phyloP scores from a whole-genome alignment of 2,113 vertebrate species.

The Trachemys scripta region DNA sequence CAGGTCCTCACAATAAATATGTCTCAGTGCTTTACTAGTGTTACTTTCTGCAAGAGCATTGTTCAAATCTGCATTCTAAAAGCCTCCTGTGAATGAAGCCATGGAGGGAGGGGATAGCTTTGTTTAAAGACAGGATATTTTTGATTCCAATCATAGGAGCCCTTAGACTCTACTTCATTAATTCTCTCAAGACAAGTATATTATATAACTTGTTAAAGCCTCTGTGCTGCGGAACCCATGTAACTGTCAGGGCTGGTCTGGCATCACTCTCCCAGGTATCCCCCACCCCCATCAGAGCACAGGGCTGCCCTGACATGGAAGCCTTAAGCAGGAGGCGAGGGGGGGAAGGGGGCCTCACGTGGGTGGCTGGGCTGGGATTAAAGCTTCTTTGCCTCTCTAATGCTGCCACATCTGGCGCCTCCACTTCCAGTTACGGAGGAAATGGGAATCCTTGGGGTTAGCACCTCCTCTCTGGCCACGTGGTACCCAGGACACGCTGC shows the following conservation, averaged over 20 bases:
- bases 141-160: not conserved
- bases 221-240: not conserved
- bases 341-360: not conserved
- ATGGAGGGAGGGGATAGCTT: not conserved
- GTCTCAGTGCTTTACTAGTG: not conserved
- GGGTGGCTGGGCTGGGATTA: conserved; percentile 47
- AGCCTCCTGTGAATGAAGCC: rapidly evolving
- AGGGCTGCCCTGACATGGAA: conserved; percentile 63
- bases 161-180: not conserved
- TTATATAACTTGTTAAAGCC: conserved; percentile 67
- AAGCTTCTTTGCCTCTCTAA: conserved; percentile 59
- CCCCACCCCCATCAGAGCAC: not conserved
- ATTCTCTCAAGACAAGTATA: not conserved
- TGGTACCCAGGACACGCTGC: not conserved
- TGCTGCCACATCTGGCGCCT: conserved; percentile 66
- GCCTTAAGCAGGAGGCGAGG: conserved; percentile 20
- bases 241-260: conserved; percentile 25
- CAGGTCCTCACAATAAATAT: not conserved
- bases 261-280: not conserved
- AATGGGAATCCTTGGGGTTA: conserved; percentile 10
- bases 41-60: not conserved
- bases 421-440: not conserved
- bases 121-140: not conserved
- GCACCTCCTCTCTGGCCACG: conserved; percentile 12
- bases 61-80: too few species aligned